phyloP scores from a whole-genome alignment of 2,113 vertebrate species.

The Maylandia zebra region DNA sequence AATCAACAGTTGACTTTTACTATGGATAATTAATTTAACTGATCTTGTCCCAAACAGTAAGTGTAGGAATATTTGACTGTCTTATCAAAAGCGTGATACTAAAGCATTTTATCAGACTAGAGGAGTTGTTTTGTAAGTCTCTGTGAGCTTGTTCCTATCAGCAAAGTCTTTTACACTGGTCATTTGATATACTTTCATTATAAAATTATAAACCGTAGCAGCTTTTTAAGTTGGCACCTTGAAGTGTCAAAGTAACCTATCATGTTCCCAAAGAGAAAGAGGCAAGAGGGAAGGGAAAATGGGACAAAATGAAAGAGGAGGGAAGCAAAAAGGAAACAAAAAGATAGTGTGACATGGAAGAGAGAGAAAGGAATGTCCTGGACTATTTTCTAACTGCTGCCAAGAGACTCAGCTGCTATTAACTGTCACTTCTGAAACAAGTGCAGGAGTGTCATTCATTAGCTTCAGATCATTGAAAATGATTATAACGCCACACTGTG shows the following conservation, averaged over 20 bases:
- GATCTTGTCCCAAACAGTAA: background rate
- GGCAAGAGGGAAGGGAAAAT: background rate
- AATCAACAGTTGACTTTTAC: background rate
- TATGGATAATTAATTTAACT: background rate
- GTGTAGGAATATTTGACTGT: background rate
- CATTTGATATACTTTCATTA: background rate
- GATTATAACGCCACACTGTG: background rate
- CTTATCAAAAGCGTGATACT: background rate
- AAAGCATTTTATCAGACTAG: background rate
- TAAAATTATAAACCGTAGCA: background rate
- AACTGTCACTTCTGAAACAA: slow-evolving; percentile 6
- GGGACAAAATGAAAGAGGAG: background rate
- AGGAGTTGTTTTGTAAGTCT: background rate
- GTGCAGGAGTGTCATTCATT: slow-evolving; percentile 25
- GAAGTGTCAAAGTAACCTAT: background rate
- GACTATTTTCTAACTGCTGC: background rate
- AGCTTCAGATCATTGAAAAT: slow-evolving; percentile 7
- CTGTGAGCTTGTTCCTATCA: background rate
- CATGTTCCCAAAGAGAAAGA: background rate
- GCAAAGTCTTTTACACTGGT: background rate
- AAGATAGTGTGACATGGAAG: background rate
- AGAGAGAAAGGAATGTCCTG: background rate
- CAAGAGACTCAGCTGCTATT: background rate
- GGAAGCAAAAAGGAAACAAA: background rate
- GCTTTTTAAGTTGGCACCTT: background rate